A percentile compares a stretch with the other conserved stretches of the same genome.
Evolutionary conservation across 2,113 vertebrate genomes (phyloP).

Genomic region (Ictalurus punctatus): DNA sequence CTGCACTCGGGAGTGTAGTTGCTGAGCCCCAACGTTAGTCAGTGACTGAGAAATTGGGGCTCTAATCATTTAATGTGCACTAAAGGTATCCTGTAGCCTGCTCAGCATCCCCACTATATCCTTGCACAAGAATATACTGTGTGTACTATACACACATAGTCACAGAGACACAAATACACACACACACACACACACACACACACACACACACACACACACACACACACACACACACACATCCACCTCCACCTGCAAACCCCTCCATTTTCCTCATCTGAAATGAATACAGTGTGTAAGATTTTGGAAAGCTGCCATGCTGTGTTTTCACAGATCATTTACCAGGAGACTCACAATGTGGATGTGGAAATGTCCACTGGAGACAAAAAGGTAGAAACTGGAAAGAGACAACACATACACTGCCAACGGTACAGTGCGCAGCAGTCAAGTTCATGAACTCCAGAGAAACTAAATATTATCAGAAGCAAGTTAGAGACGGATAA

Average conservation of each 20-base stretch:
- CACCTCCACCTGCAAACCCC: neutral
- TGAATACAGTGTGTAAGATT: constrained; percentile 9
- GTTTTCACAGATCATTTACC: constrained; percentile 55
- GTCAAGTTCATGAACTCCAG: constrained; percentile 49
- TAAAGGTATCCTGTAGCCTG: neutral
- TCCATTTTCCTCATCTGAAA: neutral
- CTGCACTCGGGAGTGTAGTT: neutral
- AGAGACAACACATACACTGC: constrained; percentile 31
- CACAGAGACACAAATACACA: neutral
- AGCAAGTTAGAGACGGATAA: constrained; percentile 44
- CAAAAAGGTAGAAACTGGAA: constrained; percentile 30
- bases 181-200: neutral
- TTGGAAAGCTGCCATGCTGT: constrained; percentile 1
- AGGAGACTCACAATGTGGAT: constrained; percentile 39
- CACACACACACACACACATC: neutral
- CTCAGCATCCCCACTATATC: neutral
- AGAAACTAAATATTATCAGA: constrained; percentile 56
- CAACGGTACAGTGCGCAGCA: constrained; percentile 15
- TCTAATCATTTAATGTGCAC: neutral
- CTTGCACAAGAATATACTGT: neutral
- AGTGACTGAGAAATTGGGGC: neutral
- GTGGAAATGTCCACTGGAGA: constrained; percentile 34
- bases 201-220: neutral
- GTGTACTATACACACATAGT: neutral
- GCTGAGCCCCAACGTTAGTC: neutral